These are phyloP conservation scores for Diadegma fenestrale DNA, from an alignment of 2,888 invertebrate genomes.

Conservation along the genomic window DNA sequence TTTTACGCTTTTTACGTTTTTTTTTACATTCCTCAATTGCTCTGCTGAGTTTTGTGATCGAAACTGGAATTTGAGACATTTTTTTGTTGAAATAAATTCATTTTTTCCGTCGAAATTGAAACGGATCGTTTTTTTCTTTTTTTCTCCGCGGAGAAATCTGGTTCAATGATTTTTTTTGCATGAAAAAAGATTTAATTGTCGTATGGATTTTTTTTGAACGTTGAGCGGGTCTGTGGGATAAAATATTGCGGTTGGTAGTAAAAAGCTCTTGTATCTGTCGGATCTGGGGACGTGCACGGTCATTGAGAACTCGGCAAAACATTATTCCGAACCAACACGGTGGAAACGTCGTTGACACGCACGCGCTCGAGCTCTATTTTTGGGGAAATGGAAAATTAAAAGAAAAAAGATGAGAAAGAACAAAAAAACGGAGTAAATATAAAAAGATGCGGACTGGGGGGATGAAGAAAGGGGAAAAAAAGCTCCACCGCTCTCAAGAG, in stretches of 20 bases:
- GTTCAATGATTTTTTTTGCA: background rate
- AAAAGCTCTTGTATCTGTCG: conserved; percentile 2
- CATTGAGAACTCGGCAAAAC: conserved; percentile 17
- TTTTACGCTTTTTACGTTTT: background rate
- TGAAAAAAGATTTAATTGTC: background rate
- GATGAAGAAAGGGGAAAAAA: conserved; percentile 9
- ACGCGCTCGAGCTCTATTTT: conserved; percentile 50
- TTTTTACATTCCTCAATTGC: background rate
- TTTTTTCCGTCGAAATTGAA: background rate
- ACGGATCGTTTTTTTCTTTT: background rate
- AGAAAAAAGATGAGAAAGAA: background rate
- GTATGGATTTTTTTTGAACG: background rate
- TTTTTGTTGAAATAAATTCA: background rate
- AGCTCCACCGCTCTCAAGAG: conserved; percentile 41
- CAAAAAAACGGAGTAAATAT: background rate
- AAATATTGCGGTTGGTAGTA: background rate
- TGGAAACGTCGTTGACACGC: conserved; percentile 50
- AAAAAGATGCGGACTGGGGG: background rate
- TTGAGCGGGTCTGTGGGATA: background rate
- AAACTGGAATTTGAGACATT: background rate
- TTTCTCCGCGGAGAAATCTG: background rate
- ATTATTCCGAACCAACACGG: conserved; percentile 45
- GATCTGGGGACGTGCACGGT: background rate
- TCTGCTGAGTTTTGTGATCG: too few species aligned
- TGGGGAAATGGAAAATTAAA: conserved; percentile 26